A percentile compares a stretch with the other conserved stretches of the same genome.
Evolutionary conservation across 2,113 vertebrate species (phyloP).

Genomic region (Brachypteracias leptosomus): DNA sequence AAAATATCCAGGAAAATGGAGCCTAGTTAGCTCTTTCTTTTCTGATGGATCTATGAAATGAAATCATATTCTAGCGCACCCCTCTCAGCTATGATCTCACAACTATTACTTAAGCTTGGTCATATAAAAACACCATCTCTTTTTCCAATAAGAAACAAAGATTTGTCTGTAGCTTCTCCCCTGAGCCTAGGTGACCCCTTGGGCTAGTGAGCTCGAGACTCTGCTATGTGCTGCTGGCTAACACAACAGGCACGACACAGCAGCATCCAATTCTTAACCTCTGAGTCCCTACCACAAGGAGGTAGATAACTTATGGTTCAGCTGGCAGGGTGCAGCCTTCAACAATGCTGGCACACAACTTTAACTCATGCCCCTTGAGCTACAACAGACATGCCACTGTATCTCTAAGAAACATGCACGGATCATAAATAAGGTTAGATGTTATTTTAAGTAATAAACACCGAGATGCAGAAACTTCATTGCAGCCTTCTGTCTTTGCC

Average conservation of each 20-base stretch:
- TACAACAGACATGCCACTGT: constrained; percentile 34
- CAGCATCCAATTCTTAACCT: constrained; percentile 39
- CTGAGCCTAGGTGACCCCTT: constrained; percentile 6
- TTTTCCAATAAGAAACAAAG: constrained; percentile 34
- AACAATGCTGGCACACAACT: not conserved
- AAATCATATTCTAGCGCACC: constrained; percentile 7
- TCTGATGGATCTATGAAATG: constrained; percentile 17
- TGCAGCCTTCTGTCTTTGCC: constrained; percentile 38
- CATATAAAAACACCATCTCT: constrained; percentile 8
- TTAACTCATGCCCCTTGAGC: constrained; percentile 54
- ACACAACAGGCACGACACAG: not conserved
- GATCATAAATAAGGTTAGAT: constrained; percentile 58
- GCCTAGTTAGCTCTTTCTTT: not conserved
- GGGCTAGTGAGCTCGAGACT: not conserved
- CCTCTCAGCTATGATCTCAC: constrained; percentile 46
- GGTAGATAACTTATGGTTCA: constrained; percentile 35
- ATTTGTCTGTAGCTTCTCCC: constrained; percentile 52
- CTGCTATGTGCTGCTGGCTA: not conserved
- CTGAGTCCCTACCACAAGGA: constrained; percentile 12
- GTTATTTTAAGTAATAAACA: constrained; percentile 63
- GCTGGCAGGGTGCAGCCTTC: constrained; percentile 39
- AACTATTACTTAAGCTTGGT: constrained; percentile 35
- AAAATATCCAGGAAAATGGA: not conserved
- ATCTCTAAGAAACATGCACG: constrained; percentile 20
- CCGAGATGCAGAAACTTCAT: constrained; percentile 34